Conservation (phyloP, 2,888 invertebrate genomes). For the Rosalia funebris region DNA sequence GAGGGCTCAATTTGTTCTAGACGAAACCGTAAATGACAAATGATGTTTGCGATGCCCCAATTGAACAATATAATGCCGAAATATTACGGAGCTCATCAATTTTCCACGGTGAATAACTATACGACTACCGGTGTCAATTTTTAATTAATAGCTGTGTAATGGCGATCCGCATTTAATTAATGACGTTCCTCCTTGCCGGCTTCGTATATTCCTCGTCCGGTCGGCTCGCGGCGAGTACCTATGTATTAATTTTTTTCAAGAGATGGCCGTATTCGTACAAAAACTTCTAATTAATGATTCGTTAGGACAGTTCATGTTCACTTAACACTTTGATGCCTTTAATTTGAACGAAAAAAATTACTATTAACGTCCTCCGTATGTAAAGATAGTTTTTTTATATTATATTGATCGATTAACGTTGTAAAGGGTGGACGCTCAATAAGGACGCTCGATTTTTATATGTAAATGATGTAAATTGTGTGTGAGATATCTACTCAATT, state of each 20-base stretch:
- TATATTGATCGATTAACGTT: too few species aligned
- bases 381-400: too few species aligned
- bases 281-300: not conserved
- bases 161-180: constrained; percentile 16
- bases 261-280: too few species aligned
- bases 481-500: too few species aligned
- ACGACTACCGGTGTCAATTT: constrained; percentile 37
- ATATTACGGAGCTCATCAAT: constrained; percentile 39
- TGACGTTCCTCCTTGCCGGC: not conserved
- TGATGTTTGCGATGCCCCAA: constrained; percentile 35
- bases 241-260: not conserved
- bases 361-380: too few species aligned
- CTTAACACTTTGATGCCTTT: not conserved
- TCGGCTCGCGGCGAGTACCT: too few species aligned
- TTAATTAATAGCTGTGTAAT: constrained; percentile 39
- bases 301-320: not conserved
- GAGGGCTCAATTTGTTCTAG: constrained; percentile 32
- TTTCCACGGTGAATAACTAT: constrained; percentile 29
- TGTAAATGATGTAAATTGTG: too few species aligned
- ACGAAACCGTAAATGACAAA: constrained; percentile 34
- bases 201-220: not conserved
- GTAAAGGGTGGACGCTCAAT: too few species aligned
- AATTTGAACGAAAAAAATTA: not conserved
- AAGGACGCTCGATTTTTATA: too few species aligned
- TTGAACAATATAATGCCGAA: constrained; percentile 38